A percentile compares a stretch with the other conserved stretches of the same genome.
These are phyloP conservation scores for Sternarchorhynchus goeldii DNA, from an alignment of 2,797 vertebrate genomes.

Conservation along the genomic window DNA sequence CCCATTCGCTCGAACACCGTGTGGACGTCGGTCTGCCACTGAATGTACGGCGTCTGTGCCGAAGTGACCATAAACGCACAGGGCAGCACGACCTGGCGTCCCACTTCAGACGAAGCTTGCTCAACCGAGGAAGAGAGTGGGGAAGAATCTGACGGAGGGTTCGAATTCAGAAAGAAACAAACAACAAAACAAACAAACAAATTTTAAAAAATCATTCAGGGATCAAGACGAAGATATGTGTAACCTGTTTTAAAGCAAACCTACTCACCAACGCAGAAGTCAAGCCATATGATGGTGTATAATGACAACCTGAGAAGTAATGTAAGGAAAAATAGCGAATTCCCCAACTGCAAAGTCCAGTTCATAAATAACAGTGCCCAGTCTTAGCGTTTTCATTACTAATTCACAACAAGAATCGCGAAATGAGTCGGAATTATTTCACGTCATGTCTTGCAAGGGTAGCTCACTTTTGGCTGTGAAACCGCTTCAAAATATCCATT, in stretches of 20 bases:
- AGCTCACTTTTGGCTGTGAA: no score
- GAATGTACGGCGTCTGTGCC: constrained; percentile 52
- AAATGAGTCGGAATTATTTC: no score
- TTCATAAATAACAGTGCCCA: background rate
- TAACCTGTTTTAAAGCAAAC: background rate
- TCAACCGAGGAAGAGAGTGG: background rate
- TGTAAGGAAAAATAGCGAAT: background rate
- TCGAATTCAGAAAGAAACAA: background rate
- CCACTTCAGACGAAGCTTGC: constrained; percentile 53
- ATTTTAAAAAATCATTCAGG: background rate
- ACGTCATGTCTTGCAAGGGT: no score
- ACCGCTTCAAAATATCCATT: no score
- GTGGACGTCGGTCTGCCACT: constrained; percentile 54
- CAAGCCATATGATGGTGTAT: background rate
- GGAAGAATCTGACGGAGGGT: constrained; percentile 56
- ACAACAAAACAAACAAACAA: background rate
- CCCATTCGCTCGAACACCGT: constrained; percentile 64
- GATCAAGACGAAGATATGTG: background rate
- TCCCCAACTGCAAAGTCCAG: background rate
- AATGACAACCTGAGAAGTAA: constrained; percentile 34
- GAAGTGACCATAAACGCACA: constrained; percentile 55
- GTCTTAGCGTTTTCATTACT: no score
- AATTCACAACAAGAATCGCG: no score
- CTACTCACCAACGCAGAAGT: constrained; percentile 38
- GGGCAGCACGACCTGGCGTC: constrained; percentile 63